Percentiles rank a stretch among this genome's conserved stretches.
Evolutionary conservation across 1,140 invertebrate genomes (phyloP).

Genomic region (Antheraea pernyi): DNA sequence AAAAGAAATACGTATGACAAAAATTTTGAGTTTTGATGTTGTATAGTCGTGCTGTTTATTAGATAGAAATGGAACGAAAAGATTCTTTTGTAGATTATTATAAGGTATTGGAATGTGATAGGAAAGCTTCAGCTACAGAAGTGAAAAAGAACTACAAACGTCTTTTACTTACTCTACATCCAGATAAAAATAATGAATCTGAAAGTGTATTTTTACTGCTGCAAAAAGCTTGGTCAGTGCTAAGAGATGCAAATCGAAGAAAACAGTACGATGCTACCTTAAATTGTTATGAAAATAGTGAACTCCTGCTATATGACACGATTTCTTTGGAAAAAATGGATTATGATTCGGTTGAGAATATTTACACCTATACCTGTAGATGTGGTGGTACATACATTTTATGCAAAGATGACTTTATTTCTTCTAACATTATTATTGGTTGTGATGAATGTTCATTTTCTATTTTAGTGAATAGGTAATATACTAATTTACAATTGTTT

Average conservation of each 20-base stretch:
- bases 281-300: slow-evolving; percentile 77
- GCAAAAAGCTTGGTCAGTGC: slow-evolving; percentile 82
- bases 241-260: slow-evolving; percentile 77
- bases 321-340: slow-evolving; percentile 78
- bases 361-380: slow-evolving; percentile 80
- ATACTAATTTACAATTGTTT: neutral
- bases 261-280: slow-evolving; percentile 81
- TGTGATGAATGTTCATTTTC: slow-evolving; percentile 85
- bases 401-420: slow-evolving; percentile 58
- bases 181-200: slow-evolving; percentile 68
- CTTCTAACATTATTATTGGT: slow-evolving; percentile 74
- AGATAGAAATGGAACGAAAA: slow-evolving; percentile 24
- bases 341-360: slow-evolving; percentile 50
- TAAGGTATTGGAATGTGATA: slow-evolving; percentile 79
- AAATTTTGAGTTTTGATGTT: too few relatives aligned
- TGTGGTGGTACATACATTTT: slow-evolving; percentile 83
- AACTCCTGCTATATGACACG: slow-evolving; percentile 80
- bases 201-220: slow-evolving; percentile 77
- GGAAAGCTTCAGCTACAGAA: slow-evolving; percentile 79
- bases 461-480: slow-evolving; percentile 76
- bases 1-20: too few relatives aligned
- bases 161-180: slow-evolving; percentile 81
- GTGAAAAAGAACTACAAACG: slow-evolving; percentile 83
- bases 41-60: too few relatives aligned
- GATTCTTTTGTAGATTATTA: slow-evolving; percentile 76